Evolutionary conservation across 2,797 vertebrate genomes (phyloP).

Genomic region (Odontamblyopus lacepedii): DNA sequence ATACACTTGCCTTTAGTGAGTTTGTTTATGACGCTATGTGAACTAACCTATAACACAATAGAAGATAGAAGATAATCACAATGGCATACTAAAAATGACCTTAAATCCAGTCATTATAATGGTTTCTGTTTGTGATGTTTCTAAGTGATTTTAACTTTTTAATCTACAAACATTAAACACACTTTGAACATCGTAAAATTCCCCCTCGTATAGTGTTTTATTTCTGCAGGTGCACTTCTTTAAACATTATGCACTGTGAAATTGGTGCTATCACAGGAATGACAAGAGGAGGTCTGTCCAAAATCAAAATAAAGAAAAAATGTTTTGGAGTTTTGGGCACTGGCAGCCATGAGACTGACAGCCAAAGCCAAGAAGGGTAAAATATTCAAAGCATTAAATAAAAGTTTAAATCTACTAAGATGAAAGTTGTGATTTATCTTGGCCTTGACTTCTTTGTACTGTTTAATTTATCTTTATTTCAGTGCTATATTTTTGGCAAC

Average conservation of each 20-base stretch:
- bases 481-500: constrained; percentile 12
- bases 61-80: too few species aligned
- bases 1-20: too few species aligned
- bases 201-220: background rate
- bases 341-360: background rate
- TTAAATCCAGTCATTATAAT: background rate
- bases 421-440: background rate
- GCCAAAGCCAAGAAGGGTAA: constrained; percentile 1
- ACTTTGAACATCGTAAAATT: background rate
- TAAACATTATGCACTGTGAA: constrained; percentile 4
- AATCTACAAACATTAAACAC: background rate
- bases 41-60: too few species aligned
- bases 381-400: background rate
- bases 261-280: background rate
- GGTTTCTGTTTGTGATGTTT: background rate
- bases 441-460: background rate
- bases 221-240: background rate
- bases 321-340: background rate
- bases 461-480: background rate
- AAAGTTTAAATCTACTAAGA: background rate
- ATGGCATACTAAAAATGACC: background rate
- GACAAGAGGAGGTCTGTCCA: background rate
- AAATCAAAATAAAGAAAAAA: background rate
- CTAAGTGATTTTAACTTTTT: background rate
- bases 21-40: too few species aligned